Percentiles rank a stretch among this genome's conserved stretches.
Conservation (phyloP, 2,888 invertebrate species). For the Notodonta dromedarius region DNA sequence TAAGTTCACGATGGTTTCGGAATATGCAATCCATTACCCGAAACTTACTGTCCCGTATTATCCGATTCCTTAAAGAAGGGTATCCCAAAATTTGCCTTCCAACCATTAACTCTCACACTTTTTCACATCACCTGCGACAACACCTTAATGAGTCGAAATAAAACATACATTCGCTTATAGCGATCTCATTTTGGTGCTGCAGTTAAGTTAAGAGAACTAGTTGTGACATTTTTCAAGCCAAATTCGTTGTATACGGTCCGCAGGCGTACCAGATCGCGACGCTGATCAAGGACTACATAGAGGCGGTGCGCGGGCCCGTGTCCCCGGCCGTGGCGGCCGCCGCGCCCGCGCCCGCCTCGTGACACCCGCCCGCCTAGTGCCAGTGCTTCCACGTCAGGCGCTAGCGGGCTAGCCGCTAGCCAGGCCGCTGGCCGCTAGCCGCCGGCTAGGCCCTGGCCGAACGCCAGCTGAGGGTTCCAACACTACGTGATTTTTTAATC, state of each 20-base stretch:
- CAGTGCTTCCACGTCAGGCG: slow-evolving; percentile 82
- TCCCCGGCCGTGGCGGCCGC: slow-evolving; percentile 65
- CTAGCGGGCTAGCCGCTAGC: slow-evolving; percentile 36
- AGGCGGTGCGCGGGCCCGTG: slow-evolving; percentile 80
- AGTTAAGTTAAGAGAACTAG: too few species aligned
- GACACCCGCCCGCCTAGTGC: slow-evolving; percentile 81
- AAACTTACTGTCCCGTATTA: too few species aligned
- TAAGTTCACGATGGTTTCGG: too few species aligned
- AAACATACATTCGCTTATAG: too few species aligned
- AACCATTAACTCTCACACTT: too few species aligned
- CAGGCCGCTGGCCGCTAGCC: slow-evolving; percentile 6
- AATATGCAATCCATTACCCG: too few species aligned
- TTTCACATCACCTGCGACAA: too few species aligned
- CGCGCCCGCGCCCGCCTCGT: slow-evolving; percentile 55
- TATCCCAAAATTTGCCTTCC: too few species aligned
- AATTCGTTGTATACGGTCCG: slow-evolving; percentile 9
- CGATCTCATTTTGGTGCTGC: too few species aligned
- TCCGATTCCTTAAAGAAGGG: too few species aligned
- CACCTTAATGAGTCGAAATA: too few species aligned
- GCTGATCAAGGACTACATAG: slow-evolving; percentile 93
- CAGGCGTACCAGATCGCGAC: slow-evolving; percentile 97
- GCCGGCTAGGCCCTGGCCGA: slow-evolving; percentile 12
- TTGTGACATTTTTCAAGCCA: too few species aligned
- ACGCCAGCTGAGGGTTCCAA: slow-evolving; percentile 13
- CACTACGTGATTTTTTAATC: slow-evolving; percentile 2